A percentile compares a stretch with the other conserved stretches of the same genome.
These are phyloP conservation scores for Bursaphelenchus okinawaensis DNA, from an alignment of 2,888 invertebrate species.

Conservation along the genomic window DNA sequence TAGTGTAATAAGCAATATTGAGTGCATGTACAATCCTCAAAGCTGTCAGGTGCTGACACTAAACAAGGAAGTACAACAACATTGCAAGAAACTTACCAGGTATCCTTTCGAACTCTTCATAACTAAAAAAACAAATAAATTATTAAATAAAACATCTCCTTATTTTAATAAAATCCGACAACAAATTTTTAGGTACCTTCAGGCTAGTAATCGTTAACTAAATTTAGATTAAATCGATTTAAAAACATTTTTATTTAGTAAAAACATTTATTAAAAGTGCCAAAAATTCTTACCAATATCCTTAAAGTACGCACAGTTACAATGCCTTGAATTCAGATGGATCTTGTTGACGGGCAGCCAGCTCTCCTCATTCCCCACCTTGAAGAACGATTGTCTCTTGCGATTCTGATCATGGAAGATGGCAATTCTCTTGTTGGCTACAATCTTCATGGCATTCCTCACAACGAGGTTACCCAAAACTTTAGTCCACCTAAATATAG, in stretches of 20 bases:
- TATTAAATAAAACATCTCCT: neutral
- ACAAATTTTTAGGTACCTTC: neutral
- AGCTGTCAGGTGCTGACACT: neutral
- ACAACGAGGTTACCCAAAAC: neutral
- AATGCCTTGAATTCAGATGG: neutral
- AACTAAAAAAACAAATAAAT: neutral
- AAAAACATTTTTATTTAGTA: too few species aligned
- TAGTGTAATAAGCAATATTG: neutral
- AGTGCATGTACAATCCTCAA: neutral
- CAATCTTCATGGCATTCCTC: neutral
- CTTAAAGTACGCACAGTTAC: constrained; percentile 6
- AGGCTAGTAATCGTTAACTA: neutral
- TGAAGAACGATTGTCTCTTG: neutral
- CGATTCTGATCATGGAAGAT: neutral
- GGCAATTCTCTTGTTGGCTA: neutral
- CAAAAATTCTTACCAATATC: neutral
- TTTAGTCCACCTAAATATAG: neutral
- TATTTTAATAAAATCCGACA: neutral
- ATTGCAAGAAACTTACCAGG: neutral
- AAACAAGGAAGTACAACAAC: neutral
- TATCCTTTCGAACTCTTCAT: neutral
- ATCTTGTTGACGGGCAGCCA: neutral
- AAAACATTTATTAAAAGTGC: too few species aligned
- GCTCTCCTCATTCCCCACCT: neutral
- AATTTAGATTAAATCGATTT: neutral